Base-by-base conservation (phyloP, 2,113 vertebrate species). In the Aramus guarauna region DNA sequence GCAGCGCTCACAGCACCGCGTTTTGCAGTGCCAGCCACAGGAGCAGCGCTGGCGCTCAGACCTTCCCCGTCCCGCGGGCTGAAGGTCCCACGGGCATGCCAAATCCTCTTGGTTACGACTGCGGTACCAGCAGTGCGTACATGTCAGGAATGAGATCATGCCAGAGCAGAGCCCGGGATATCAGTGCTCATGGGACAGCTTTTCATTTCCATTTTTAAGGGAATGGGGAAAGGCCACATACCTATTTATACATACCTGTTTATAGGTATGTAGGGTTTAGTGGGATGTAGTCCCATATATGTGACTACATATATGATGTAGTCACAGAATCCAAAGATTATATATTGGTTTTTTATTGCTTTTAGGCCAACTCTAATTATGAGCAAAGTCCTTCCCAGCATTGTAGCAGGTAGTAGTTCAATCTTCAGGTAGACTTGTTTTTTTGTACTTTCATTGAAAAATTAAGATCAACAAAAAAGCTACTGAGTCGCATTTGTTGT, bases 401-500 rank as follows among this genome's bases (percentile, higher is more conserved):
- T 30, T 82, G 78, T 85, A 91, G 52, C 74, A 95, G 55, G 30
- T 91, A 69, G 36, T 39, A 37, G 41, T 59, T 83, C 73, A 67
- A 24, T 76, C 76, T 91, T 86, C 18, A 47, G 58, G 29, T 64
- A 80, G 52, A 78, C 15, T 69, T 88, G 11, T 27, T 79, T 91
- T 91, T 91, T 45, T 17, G 9, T 36, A 60, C 45, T 69, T 89
- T 60, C 53, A 79, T 29, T 74, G 62, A 78, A 96, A 97, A 91
- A 85, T 50, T 87, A 56, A 67, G 19, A 53, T 4, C 9, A 93
- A 73, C 58, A 34, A 26, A 81, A 58, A 32, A 26, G 9, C 47
- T 67, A 39, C 32, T 30, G 67, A 72, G 50, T 85, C 55, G 9
- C 30, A 30, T 87, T 93, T 90, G 8, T 83, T 80, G n/a, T 15